These are phyloP conservation scores for Lepidurus arcticus DNA, from an alignment of 1,140 invertebrate genomes.

Conservation along the genomic window DNA sequence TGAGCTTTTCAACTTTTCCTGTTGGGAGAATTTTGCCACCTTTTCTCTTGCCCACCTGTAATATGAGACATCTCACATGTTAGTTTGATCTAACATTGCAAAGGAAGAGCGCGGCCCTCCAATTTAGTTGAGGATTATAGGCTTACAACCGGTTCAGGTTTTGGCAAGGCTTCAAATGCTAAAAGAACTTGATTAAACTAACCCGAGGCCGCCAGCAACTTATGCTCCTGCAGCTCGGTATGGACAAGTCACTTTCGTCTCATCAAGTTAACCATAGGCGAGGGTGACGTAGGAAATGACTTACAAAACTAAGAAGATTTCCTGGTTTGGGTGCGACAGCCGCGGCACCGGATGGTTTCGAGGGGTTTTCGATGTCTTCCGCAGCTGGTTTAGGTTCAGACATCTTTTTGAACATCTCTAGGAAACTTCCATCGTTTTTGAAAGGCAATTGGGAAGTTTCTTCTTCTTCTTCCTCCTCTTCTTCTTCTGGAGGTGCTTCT, in stretches of 20 bases:
- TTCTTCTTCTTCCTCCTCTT: neutral
- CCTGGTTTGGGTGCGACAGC: neutral
- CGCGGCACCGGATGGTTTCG: neutral
- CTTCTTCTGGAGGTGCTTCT: neutral
- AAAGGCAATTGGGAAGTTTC: conserved; percentile 43
- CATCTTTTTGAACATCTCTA: conserved; percentile 85
- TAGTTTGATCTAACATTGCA: conserved; percentile 27
- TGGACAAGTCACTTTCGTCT: neutral
- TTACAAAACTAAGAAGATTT: conserved; percentile 1
- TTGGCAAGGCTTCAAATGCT: neutral
- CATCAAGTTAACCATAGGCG: neutral
- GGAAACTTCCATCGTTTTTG: conserved; percentile 79
- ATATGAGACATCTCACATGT: conserved; percentile 31
- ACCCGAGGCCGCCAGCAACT: too few relatives aligned
- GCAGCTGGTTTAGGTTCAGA: conserved; percentile 52
- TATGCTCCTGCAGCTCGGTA: neutral
- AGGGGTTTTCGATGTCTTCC: neutral
- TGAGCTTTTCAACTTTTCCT: conserved; percentile 78
- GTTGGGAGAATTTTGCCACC: conserved; percentile 81
- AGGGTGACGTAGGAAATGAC: conserved; percentile 12
- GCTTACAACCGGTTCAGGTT: neutral
- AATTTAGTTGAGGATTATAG: conserved; percentile 27
- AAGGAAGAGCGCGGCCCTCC: conserved; percentile 39
- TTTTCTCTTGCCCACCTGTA: conserved; percentile 70
- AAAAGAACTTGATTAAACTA: neutral